A percentile compares a stretch with the other conserved stretches of the same genome.
These are phyloP conservation scores for Girardia tigrina DNA, from an alignment of 2,888 invertebrate species.

Conservation along the genomic window DNA sequence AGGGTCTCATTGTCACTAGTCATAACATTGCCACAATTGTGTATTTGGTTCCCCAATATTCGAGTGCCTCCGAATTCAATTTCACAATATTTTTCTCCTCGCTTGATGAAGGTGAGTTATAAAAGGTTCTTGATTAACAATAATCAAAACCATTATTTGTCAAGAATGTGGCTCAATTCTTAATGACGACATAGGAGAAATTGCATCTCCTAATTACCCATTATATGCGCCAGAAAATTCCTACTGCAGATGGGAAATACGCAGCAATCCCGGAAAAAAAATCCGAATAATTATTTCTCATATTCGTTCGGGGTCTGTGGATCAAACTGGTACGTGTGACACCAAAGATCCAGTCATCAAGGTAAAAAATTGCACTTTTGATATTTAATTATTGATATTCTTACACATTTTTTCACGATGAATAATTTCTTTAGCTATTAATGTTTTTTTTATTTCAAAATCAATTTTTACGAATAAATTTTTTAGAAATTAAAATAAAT, in stretches of 20 bases:
- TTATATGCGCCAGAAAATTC: neutral
- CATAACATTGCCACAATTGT: neutral
- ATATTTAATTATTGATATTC: no score
- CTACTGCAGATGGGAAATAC: neutral
- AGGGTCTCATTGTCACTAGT: neutral
- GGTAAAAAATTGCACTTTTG: no score
- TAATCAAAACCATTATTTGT: neutral
- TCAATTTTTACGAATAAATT: no score
- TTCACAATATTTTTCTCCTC: neutral
- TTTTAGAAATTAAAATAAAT: no score
- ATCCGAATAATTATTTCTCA: neutral
- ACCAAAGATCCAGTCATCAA: neutral
- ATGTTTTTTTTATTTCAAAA: no score
- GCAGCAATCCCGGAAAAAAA: neutral
- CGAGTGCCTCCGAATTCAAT: neutral
- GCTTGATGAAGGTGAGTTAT: neutral
- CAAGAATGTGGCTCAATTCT: neutral
- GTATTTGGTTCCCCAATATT: neutral
- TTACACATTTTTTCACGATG: no score
- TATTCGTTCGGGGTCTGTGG: neutral
- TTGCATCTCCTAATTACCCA: neutral
- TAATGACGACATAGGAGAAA: neutral
- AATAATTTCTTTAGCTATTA: no score
- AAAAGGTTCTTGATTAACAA: no score
- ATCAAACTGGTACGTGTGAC: neutral